These are phyloP conservation scores for Leptopilina drosophilae DNA, from an alignment of 2,888 invertebrate genomes.

Conservation along the genomic window DNA sequence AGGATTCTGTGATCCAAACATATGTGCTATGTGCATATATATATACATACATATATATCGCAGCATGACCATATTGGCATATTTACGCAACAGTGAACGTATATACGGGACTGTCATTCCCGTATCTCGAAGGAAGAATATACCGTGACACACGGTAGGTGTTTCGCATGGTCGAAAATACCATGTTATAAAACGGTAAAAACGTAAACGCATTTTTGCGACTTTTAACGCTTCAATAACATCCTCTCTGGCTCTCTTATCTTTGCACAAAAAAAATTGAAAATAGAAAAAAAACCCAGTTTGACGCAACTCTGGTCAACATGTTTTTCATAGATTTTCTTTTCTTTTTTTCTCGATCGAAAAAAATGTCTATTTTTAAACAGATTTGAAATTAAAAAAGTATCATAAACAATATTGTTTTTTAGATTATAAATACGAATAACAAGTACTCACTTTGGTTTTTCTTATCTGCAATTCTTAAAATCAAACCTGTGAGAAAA, in stretches of 20 bases:
- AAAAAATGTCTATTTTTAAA: background rate
- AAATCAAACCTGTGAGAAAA: too few species aligned
- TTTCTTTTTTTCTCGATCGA: too few species aligned
- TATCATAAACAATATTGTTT: too few species aligned
- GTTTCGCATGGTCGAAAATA: constrained; percentile 12
- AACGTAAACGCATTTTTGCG: constrained; percentile 6
- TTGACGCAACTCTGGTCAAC: background rate
- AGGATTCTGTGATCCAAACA: background rate
- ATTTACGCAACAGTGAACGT: constrained; percentile 55
- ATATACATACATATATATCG: background rate
- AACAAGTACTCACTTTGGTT: too few species aligned
- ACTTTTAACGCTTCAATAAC: constrained; percentile 21
- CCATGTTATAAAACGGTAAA: constrained; percentile 3
- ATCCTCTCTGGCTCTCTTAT: constrained; percentile 5
- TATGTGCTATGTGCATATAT: background rate
- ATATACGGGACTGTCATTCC: constrained; percentile 40
- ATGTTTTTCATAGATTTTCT: too few species aligned
- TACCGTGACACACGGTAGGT: background rate
- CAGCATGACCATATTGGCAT: constrained; percentile 45
- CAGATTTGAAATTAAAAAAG: background rate
- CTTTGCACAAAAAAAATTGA: background rate
- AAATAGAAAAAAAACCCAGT: too few species aligned
- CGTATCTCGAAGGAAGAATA: constrained; percentile 12
- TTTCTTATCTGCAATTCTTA: too few species aligned
- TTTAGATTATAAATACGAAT: too few species aligned